Evolutionary conservation across 2,888 invertebrate species (phyloP).

Genomic region (Harmothoe impar): DNA sequence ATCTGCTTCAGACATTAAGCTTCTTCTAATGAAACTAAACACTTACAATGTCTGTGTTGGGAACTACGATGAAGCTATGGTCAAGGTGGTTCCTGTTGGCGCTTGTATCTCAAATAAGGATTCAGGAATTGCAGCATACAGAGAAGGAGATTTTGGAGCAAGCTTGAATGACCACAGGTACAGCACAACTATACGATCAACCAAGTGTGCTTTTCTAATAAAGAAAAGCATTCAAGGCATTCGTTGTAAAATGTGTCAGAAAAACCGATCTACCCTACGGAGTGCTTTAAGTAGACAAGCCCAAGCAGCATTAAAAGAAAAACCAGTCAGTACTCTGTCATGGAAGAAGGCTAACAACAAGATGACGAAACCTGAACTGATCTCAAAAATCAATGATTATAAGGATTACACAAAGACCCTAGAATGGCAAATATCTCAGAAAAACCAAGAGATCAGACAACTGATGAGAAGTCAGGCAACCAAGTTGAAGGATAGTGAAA

Average conservation of each 20-base stretch:
- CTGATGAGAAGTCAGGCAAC: background rate
- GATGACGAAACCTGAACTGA: background rate
- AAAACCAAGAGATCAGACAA: background rate
- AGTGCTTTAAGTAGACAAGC: background rate
- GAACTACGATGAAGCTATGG: background rate
- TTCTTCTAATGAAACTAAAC: background rate
- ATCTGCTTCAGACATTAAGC: background rate
- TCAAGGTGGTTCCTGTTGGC: background rate
- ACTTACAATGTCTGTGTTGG: too few species aligned
- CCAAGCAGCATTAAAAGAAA: background rate
- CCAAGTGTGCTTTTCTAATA: background rate
- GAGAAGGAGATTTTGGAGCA: constrained; percentile 28
- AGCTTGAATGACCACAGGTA: background rate
- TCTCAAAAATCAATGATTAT: too few species aligned
- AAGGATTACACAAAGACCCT: background rate
- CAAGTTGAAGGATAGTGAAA: background rate
- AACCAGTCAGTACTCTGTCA: background rate
- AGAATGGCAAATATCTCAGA: background rate
- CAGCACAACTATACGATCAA: background rate
- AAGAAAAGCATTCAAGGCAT: background rate
- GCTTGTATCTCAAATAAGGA: too few species aligned
- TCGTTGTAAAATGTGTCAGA: constrained; percentile 21
- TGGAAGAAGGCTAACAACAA: background rate
- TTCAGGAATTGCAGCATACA: background rate
- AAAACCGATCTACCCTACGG: constrained; percentile 12